Base-by-base conservation (phyloP, 2,888 invertebrate genomes). In the Perizoma flavofasciatum region DNA sequence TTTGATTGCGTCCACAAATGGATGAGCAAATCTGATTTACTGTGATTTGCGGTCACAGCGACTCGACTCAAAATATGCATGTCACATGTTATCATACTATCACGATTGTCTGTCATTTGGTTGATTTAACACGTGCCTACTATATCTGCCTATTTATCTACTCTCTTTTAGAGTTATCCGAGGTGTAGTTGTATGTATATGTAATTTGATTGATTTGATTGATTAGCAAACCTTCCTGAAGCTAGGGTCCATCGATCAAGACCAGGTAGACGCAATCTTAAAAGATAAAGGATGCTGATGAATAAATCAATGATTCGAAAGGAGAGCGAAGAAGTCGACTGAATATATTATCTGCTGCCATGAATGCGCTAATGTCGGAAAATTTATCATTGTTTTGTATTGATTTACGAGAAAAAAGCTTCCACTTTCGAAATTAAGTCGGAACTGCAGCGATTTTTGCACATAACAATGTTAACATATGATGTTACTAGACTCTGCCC, bases 331-430 rank as follows among this genome's bases (percentile, higher is more conserved):
- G 66, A 61, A 79, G 69, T 73, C 76, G 78, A 82, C 81, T 79
- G 81, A 82, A 82, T 79, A 78, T 74, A 82, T 82, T 83, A 82
- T 82, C 81, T 74, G 80, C 77, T 79, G 74, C 76, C 77, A 76
- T 80, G 81, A 83, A 81, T 79, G 81, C 81, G 77, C 81, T 85
- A 83, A 85, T 84, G 80, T 81, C 69, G 75, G 77, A 74, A 80
- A 81, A 83, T 86, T 85, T 84, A 85, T 86, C 85, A 81, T 77
- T 68, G 68, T 71, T 72, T 80, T 75, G 67, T 75, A 69, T 77
- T 78, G 77, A 84, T 85, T 85, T 86, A 85, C 77, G 46, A 57
- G 40, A 22, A 81, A 80, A 82, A 81, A 75, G 80, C 83, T 84
- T 85, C 81, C 83, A 81, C 72, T 77, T 79, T 79, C 70, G 65